Evolutionary conservation across 2,888 invertebrate species (phyloP).

Genomic region (Nysson spinosus): DNA sequence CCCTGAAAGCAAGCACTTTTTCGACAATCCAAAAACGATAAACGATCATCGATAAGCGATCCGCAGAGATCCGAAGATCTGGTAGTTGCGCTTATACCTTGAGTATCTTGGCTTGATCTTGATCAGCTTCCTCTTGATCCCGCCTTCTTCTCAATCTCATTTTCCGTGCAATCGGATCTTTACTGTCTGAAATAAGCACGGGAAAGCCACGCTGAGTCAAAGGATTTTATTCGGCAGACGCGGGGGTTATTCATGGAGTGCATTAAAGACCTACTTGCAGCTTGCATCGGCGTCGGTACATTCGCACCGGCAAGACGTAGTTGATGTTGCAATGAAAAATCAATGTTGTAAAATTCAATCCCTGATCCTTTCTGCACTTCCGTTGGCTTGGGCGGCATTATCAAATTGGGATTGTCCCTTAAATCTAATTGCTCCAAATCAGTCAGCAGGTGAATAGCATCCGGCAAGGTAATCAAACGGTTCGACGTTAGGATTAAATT

Average conservation of each 20-base stretch:
- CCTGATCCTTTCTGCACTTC: conserved; percentile 88
- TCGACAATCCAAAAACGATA: too few species aligned
- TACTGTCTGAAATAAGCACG: conserved; percentile 80
- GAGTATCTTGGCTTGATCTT: conserved; percentile 92
- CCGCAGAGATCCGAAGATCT: too few species aligned
- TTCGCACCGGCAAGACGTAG: conserved; percentile 93
- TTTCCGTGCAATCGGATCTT: conserved; percentile 97
- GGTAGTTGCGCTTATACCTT: conserved; percentile 80
- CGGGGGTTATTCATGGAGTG: too few species aligned
- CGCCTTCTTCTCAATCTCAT: conserved; percentile 91
- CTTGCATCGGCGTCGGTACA: conserved; percentile 85
- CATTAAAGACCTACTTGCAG: conserved; percentile 83
- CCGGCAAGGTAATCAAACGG: conserved; percentile 95
- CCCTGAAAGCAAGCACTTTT: conserved; percentile 81
- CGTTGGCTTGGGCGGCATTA: conserved; percentile 98
- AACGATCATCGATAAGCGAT: too few species aligned
- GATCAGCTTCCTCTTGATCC: conserved; percentile 89
- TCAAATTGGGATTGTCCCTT: conserved; percentile 94
- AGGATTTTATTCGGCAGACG: too few species aligned
- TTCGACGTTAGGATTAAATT: conserved; percentile 96
- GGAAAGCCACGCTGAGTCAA: too few species aligned
- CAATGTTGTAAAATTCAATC: conserved; percentile 97
- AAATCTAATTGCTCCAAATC: conserved; percentile 94
- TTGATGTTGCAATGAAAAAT: conserved; percentile 98
- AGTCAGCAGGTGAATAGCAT: conserved; percentile 95